phyloP scores from a whole-genome alignment of 2,113 vertebrate species.

The Melozone crissalis region DNA sequence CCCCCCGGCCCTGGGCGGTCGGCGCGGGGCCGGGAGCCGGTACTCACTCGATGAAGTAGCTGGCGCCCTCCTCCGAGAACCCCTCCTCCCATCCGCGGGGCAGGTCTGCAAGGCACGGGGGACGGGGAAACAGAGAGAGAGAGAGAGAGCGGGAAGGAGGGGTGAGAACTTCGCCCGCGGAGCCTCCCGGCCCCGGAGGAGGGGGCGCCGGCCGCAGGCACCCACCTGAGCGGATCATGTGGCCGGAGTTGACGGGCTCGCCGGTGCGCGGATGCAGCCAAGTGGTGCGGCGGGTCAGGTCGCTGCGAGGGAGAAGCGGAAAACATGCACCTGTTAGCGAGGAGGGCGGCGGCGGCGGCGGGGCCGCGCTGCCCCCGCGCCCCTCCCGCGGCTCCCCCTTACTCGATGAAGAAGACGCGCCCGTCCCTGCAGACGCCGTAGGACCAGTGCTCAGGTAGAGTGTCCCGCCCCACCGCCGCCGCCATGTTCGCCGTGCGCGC shows the following conservation, averaged over 20 bases:
- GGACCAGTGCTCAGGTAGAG: background rate
- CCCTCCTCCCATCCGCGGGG: slow-evolving; percentile 97
- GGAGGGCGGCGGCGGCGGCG: background rate
- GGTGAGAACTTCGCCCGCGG: background rate
- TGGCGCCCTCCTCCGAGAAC: slow-evolving; percentile 95
- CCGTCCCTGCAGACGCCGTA: background rate
- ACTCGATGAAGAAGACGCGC: background rate
- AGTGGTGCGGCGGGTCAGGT: slow-evolving; percentile 86
- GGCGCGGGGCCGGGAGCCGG: background rate
- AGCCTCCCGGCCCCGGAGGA: background rate
- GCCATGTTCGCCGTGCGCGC: background rate
- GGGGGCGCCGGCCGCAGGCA: background rate
- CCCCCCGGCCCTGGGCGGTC: background rate
- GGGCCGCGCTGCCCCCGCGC: background rate
- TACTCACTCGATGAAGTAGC: slow-evolving; percentile 98
- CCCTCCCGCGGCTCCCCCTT: background rate
- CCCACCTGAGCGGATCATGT: slow-evolving; percentile 97
- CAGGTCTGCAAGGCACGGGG: slow-evolving; percentile 78
- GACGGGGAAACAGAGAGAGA: background rate
- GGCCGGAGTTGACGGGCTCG: slow-evolving; percentile 96
- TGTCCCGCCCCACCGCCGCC: background rate
- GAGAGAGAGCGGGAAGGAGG: background rate
- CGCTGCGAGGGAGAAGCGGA: slow-evolving; percentile 79
- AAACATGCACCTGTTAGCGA: slow-evolving; percentile 75
- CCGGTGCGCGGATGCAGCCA: slow-evolving; percentile 95